These are phyloP conservation scores for Ophion obscuratus DNA, from an alignment of 2,888 invertebrate species.

Conservation along the genomic window DNA sequence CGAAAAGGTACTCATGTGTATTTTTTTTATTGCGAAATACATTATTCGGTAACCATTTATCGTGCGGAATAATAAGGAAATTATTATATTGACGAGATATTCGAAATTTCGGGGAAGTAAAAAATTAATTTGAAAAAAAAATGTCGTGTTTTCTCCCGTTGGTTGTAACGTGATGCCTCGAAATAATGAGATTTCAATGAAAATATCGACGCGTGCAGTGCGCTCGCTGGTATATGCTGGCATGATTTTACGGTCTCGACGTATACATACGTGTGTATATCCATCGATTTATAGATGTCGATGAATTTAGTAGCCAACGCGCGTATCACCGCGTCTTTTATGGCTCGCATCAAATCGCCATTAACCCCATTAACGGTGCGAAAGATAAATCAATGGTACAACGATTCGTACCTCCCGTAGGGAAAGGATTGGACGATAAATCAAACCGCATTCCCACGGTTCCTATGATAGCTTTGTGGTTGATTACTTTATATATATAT, in stretches of 20 bases:
- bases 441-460: constrained; percentile 58
- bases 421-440: constrained; percentile 58
- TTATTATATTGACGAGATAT: neutral
- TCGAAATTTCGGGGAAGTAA: neutral
- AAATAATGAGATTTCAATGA: constrained; percentile 8
- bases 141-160: neutral
- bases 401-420: constrained; percentile 43
- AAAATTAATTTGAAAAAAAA: too few relatives aligned
- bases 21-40: neutral
- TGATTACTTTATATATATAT: constrained; percentile 51
- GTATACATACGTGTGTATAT: constrained; percentile 4
- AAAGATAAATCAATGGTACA: constrained; percentile 64
- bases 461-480: constrained; percentile 43
- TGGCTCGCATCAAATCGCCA: constrained; percentile 58
- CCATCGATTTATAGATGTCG: constrained; percentile 36
- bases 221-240: neutral
- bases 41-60: neutral
- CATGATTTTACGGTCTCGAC: constrained; percentile 15
- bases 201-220: constrained; percentile 1
- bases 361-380: constrained; percentile 63
- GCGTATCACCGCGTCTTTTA: constrained; percentile 44
- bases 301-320: constrained; percentile 43
- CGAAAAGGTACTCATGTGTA: neutral
- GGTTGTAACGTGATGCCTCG: neutral
- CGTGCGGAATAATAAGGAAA: neutral